A percentile compares a stretch with the other conserved stretches of the same genome.
Evolutionary conservation across 1,140 invertebrate species (phyloP).

Genomic region (Nixonia krombeini): DNA sequence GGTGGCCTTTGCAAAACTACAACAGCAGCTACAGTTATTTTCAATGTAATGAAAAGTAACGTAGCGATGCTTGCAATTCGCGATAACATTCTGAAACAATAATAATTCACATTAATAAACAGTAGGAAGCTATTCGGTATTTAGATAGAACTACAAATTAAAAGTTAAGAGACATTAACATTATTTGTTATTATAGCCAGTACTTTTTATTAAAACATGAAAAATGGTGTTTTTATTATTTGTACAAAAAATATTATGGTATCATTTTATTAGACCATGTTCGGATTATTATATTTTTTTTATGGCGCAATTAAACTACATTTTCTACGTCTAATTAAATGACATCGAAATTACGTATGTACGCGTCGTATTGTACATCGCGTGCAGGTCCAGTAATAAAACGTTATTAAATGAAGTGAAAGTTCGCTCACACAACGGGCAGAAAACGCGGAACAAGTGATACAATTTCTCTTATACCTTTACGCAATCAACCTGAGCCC

Average conservation of each 20-base stretch:
- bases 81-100: slow-evolving; percentile 52
- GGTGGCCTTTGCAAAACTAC: slow-evolving; percentile 67
- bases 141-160: no score
- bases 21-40: slow-evolving; percentile 50
- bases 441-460: slow-evolving; percentile 42
- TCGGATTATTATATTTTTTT: no score
- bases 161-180: no score
- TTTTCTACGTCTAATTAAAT: no score
- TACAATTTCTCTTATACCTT: slow-evolving; percentile 56
- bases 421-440: slow-evolving; percentile 35
- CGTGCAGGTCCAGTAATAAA: slow-evolving; percentile 1
- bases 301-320: no score
- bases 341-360: no score
- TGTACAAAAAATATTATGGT: no score
- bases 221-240: no score
- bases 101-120: slow-evolving; percentile 4
- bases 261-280: no score
- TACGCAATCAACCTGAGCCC: slow-evolving; percentile 34
- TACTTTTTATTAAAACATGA: no score
- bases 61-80: slow-evolving; percentile 29
- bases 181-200: no score
- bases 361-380: slow-evolving; percentile 7
- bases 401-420: slow-evolving; percentile 47
- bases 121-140: no score
- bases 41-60: slow-evolving; percentile 47